phyloP scores from a whole-genome alignment of 2,797 vertebrate species.

The Galaxias olidus region DNA sequence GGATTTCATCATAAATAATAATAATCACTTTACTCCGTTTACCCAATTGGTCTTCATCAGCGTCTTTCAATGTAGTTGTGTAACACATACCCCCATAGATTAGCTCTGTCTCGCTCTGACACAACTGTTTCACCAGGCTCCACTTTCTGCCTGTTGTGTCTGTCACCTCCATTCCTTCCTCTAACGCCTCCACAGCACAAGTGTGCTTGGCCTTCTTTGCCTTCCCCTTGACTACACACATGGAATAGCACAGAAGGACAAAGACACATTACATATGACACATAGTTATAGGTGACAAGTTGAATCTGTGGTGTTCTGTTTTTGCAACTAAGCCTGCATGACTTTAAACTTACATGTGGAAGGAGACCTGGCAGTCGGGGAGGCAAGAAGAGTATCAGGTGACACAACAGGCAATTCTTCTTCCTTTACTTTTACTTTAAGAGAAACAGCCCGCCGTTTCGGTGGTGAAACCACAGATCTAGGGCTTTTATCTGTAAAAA shows the following conservation, averaged over 20 bases:
- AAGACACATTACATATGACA: background rate
- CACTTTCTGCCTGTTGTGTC: conserved; percentile 79
- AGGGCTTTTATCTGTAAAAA: conserved; percentile 38
- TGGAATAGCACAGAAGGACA: conserved; percentile 3
- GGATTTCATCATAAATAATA: conserved; percentile 8
- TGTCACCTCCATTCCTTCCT: conserved; percentile 69
- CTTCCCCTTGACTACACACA: conserved; percentile 49
- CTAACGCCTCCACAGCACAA: conserved; percentile 60
- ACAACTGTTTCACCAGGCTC: conserved; percentile 74
- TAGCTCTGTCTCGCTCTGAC: conserved; percentile 70
- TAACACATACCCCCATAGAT: conserved; percentile 82
- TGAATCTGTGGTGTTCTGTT: background rate
- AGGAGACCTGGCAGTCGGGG: conserved; percentile 47
- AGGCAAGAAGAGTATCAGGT: conserved; percentile 16
- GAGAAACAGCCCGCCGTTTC: conserved; percentile 39
- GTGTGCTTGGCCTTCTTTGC: conserved; percentile 60
- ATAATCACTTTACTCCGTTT: background rate
- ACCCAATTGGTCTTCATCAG: background rate
- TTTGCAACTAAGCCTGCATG: background rate
- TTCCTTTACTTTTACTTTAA: conserved; percentile 12
- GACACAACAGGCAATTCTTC: conserved; percentile 14
- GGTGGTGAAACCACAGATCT: conserved; percentile 29
- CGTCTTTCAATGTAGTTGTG: background rate
- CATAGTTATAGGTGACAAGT: too few species aligned
- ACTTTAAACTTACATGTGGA: conserved; percentile 45